A percentile compares a stretch with the other conserved stretches of the same genome.
These are phyloP conservation scores for Chironomus tentans DNA, from an alignment of 2,888 invertebrate genomes.

Conservation along the genomic window DNA sequence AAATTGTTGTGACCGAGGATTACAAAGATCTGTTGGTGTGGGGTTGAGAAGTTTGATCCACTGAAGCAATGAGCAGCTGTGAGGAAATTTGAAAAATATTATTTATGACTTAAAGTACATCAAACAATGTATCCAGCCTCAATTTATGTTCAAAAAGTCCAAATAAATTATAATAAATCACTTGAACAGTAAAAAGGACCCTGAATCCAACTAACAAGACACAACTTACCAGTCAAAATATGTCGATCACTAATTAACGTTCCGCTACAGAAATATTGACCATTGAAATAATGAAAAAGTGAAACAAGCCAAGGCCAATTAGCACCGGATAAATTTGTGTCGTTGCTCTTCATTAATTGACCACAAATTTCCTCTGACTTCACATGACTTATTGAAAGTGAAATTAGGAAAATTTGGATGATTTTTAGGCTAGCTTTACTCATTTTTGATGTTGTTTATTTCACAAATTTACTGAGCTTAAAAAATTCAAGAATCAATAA, in stretches of 20 bases:
- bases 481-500: no score
- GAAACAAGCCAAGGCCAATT: slow-evolving; percentile 8
- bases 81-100: not conserved
- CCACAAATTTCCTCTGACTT: no score
- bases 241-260: not conserved
- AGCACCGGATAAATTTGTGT: not conserved
- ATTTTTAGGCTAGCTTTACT: no score
- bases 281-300: not conserved
- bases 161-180: no score
- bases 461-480: no score
- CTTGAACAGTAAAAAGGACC: no score
- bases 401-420: no score
- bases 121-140: no score
- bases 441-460: no score
- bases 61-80: not conserved
- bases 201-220: not conserved
- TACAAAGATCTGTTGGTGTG: not conserved
- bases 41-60: not conserved
- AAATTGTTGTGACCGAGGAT: not conserved
- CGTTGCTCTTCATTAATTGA: not conserved
- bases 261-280: not conserved
- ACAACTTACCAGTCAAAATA: not conserved
- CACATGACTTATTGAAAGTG: no score
- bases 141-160: no score
- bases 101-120: no score